Percentiles rank a stretch among this genome's conserved stretches.
Evolutionary conservation across 2,113 vertebrate species (phyloP).

Genomic region (Coregonus clupeaformis): DNA sequence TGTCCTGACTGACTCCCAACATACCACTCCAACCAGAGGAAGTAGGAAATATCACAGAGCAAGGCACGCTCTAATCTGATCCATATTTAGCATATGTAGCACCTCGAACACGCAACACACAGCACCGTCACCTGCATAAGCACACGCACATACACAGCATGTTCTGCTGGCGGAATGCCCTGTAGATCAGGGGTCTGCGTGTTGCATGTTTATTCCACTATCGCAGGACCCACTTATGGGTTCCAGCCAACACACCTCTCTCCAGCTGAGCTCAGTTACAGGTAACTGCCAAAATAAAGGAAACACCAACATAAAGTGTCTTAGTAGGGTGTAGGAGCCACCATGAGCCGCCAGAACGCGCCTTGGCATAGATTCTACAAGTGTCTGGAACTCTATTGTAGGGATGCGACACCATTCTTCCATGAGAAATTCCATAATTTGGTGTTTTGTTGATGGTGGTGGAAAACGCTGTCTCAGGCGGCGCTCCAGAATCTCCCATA

Average conservation of each 20-base stretch:
- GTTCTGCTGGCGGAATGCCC: slow-evolving; percentile 7
- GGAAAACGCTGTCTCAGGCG: no score
- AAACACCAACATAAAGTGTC: no score
- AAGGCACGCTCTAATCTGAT: background rate
- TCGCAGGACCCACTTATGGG: slow-evolving; percentile 1
- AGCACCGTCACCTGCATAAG: background rate
- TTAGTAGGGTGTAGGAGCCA: no score
- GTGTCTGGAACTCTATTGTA: no score
- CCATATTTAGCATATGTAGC: background rate
- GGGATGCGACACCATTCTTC: no score
- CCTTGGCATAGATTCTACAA: no score
- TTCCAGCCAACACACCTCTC: slow-evolving; percentile 20
- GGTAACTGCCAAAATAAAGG: no score
- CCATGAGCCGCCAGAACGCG: no score
- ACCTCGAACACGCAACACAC: background rate
- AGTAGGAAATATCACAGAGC: slow-evolving; percentile 1
- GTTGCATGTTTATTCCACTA: slow-evolving; percentile 9
- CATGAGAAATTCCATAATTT: no score
- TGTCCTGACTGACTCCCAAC: background rate
- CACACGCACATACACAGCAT: background rate
- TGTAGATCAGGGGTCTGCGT: slow-evolving; percentile 1
- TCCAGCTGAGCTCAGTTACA: slow-evolving; percentile 1
- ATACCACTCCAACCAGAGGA: background rate
- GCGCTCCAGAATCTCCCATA: no score
- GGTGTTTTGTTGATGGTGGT: no score